Conservation (phyloP, 92 coral and sea anemone species). For the Pocillopora meandrina region DNA sequence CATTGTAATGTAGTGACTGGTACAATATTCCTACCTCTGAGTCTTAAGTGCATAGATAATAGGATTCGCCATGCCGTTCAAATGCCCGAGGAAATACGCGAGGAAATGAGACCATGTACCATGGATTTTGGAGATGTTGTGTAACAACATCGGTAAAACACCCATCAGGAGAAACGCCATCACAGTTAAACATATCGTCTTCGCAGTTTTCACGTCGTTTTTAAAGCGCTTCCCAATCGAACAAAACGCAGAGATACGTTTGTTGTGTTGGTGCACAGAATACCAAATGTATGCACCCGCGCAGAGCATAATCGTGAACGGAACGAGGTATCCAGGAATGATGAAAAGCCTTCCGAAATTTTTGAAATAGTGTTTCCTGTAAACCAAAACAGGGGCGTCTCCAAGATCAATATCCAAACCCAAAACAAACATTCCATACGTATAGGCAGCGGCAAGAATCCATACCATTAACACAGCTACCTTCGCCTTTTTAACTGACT, state of each 20-base stretch:
- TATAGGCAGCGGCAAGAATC: constrained; percentile 61
- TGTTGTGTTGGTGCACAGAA: constrained; percentile 51
- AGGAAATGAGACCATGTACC: constrained; percentile 82
- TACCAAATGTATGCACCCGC: constrained; percentile 70
- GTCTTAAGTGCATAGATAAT: constrained; percentile 77
- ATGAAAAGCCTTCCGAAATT: constrained; percentile 74
- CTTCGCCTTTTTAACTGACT: constrained; percentile 71
- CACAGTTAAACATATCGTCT: constrained; percentile 78
- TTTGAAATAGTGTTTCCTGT: constrained; percentile 69
- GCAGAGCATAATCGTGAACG: constrained; percentile 59
- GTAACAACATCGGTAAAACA: constrained; percentile 75
- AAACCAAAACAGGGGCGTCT: constrained; percentile 66
- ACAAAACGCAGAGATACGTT: constrained; percentile 53
- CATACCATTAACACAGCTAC: constrained; percentile 62
- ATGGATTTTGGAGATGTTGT: constrained; percentile 72
- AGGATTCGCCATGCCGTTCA: constrained; percentile 88
- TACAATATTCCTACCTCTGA: constrained; percentile 36
- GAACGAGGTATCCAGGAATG: constrained; percentile 73
- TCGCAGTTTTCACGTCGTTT: constrained; percentile 79
- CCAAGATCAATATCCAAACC: constrained; percentile 70
- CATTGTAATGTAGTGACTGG: no score
- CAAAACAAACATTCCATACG: constrained; percentile 66
- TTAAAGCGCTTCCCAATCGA: constrained; percentile 37
- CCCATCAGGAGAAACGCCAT: constrained; percentile 78
- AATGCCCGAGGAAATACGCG: constrained; percentile 71